phyloP scores from a whole-genome alignment of 1,140 invertebrate species.

The Zaprionus taronus region DNA sequence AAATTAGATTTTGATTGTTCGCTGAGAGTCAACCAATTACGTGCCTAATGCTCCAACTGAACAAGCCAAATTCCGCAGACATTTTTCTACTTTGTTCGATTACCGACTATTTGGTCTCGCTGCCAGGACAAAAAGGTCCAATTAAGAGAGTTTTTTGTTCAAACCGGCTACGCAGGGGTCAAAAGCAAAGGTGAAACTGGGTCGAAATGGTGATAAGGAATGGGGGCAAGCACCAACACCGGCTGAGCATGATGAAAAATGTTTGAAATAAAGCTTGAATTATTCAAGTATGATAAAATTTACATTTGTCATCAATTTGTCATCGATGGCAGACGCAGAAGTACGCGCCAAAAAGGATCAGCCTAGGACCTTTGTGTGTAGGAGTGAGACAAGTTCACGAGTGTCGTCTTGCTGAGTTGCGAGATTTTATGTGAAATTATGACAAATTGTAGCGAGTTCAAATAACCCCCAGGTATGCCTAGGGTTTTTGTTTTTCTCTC shows the following conservation, averaged over 20 bases:
- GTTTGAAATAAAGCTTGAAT: slow-evolving; percentile 45
- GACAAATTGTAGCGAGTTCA: slow-evolving; percentile 67
- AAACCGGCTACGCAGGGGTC: background rate
- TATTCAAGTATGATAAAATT: slow-evolving; percentile 63
- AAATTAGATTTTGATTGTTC: slow-evolving; percentile 15
- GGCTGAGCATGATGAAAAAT: slow-evolving; percentile 57
- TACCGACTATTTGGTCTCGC: background rate
- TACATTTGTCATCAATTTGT: slow-evolving; percentile 74
- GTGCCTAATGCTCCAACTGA: slow-evolving; percentile 5
- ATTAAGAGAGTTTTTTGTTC: slow-evolving; percentile 19
- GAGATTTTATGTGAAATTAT: slow-evolving; percentile 66
- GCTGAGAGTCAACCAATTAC: slow-evolving; percentile 15
- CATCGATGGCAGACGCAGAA: slow-evolving; percentile 59
- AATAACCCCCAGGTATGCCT: slow-evolving; percentile 3
- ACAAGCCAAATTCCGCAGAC: background rate
- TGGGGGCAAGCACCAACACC: slow-evolving; percentile 23
- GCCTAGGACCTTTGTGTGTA: background rate
- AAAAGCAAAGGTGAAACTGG: slow-evolving; percentile 8
- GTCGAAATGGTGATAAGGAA: slow-evolving; percentile 32
- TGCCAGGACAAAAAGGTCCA: slow-evolving; percentile 13
- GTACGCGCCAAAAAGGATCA: slow-evolving; percentile 33
- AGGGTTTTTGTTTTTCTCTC: slow-evolving; percentile 23
- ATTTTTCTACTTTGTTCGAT: background rate
- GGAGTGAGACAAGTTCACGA: slow-evolving; percentile 1
- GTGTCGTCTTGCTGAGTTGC: slow-evolving; percentile 55